These are phyloP conservation scores for Galendromus occidentalis DNA, from an alignment of 1,140 invertebrate genomes.

Conservation along the genomic window DNA sequence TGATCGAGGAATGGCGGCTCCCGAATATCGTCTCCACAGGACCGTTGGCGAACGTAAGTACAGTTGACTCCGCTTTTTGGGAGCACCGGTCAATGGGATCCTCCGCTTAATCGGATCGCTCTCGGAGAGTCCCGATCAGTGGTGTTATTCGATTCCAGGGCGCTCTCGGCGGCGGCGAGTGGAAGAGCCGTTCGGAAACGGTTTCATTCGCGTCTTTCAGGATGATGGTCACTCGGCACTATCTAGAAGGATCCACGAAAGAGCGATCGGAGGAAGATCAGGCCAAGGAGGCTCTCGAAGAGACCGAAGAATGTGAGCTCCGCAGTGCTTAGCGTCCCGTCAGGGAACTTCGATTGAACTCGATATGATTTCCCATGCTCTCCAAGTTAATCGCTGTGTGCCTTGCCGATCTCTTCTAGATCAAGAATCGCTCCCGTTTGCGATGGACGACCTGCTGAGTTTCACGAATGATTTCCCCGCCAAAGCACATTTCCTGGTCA, in stretches of 20 bases:
- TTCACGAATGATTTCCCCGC: constrained; percentile 44
- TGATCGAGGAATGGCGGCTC: constrained; percentile 5
- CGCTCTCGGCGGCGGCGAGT: neutral
- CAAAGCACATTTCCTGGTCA: constrained; percentile 29
- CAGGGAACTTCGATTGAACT: too few relatives aligned
- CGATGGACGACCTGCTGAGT: constrained; percentile 39
- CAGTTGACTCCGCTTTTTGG: neutral
- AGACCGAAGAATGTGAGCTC: neutral
- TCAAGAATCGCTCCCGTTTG: constrained; percentile 20
- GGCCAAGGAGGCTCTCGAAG: neutral
- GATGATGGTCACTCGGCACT: neutral
- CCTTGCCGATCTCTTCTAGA: too few relatives aligned
- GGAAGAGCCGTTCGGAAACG: neutral
- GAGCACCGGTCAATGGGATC: too few relatives aligned
- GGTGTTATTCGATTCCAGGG: neutral
- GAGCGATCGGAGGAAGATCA: neutral
- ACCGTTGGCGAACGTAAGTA: neutral
- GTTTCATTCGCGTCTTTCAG: neutral
- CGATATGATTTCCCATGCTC: too few relatives aligned
- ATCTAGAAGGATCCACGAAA: constrained; percentile 2
- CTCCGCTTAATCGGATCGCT: too few relatives aligned
- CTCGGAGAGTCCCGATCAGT: neutral
- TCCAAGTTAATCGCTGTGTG: too few relatives aligned
- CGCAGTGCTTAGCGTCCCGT: too few relatives aligned
- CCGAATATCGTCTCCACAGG: neutral